These are phyloP conservation scores for Otus sunia DNA, from an alignment of 2,113 vertebrate genomes.

Conservation along the genomic window DNA sequence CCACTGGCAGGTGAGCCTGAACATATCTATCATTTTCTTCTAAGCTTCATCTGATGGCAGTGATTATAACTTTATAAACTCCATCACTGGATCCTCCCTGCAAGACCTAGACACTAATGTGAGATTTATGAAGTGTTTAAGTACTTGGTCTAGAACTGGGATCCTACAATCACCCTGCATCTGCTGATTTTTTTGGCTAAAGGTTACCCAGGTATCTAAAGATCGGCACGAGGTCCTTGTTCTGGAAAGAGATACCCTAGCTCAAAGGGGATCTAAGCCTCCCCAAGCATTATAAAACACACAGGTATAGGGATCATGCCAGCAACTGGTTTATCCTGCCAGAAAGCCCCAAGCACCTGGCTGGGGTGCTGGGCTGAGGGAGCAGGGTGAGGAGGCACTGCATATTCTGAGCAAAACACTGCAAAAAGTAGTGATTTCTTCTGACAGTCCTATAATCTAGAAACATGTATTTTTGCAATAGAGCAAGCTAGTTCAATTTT, in stretches of 20 bases:
- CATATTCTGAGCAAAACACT: neutral
- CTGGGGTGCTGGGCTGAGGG: neutral
- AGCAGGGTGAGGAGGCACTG: neutral
- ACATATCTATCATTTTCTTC: neutral
- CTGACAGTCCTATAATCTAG: too few relatives aligned
- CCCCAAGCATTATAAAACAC: neutral
- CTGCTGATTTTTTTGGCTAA: neutral
- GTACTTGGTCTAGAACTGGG: neutral
- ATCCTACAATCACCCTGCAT: neutral
- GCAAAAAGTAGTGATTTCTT: neutral
- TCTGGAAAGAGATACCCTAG: neutral
- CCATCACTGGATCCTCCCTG: constrained; percentile 22
- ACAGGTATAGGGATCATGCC: fast-evolving
- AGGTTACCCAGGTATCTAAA: neutral
- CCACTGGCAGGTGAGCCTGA: neutral
- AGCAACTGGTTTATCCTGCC: neutral
- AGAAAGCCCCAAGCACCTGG: neutral
- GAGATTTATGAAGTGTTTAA: constrained; percentile 52
- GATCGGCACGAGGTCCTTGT: neutral
- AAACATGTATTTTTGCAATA: fast-evolving
- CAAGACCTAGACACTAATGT: neutral
- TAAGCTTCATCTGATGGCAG: neutral
- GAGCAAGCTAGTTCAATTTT: neutral
- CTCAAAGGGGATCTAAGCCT: neutral
- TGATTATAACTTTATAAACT: constrained; percentile 15